phyloP scores from a whole-genome alignment of 2,797 vertebrate genomes.

The Falco naumanni region DNA sequence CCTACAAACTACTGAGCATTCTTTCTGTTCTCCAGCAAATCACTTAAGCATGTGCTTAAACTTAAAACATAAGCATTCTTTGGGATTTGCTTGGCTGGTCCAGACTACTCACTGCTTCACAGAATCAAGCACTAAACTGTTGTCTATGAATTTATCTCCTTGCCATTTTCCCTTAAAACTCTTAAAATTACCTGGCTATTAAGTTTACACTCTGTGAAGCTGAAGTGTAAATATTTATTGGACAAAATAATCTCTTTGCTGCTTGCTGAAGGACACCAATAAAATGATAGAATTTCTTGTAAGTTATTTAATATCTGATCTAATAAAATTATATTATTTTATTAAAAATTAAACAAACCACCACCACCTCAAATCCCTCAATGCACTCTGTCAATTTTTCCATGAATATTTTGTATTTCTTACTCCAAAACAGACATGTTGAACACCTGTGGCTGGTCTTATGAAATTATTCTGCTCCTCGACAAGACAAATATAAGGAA shows the following conservation, averaged over 20 bases:
- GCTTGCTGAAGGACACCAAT: not conserved
- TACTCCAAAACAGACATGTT: not conserved
- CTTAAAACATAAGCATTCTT: not conserved
- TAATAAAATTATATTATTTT: not conserved
- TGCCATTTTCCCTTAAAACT: constrained; percentile 4
- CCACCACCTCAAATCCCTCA: not conserved
- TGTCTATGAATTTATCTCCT: not conserved
- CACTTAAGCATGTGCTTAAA: constrained; percentile 6
- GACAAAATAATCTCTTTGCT: not conserved
- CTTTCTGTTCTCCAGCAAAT: not conserved
- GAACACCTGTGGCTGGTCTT: not conserved
- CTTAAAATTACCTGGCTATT: constrained; percentile 1
- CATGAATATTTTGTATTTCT: not conserved
- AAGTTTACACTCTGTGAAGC: not conserved
- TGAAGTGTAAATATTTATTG: constrained; percentile 6
- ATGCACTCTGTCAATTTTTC: not conserved
- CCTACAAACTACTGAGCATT: not conserved
- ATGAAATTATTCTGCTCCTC: not conserved
- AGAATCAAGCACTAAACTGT: not conserved
- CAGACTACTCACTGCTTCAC: not conserved
- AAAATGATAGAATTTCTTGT: not conserved
- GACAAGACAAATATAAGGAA: not conserved
- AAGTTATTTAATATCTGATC: not conserved
- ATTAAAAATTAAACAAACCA: not conserved
- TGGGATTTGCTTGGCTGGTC: not conserved